Conservation (phyloP, 2,113 vertebrate genomes). For the Pangasianodon hypophthalmus region DNA sequence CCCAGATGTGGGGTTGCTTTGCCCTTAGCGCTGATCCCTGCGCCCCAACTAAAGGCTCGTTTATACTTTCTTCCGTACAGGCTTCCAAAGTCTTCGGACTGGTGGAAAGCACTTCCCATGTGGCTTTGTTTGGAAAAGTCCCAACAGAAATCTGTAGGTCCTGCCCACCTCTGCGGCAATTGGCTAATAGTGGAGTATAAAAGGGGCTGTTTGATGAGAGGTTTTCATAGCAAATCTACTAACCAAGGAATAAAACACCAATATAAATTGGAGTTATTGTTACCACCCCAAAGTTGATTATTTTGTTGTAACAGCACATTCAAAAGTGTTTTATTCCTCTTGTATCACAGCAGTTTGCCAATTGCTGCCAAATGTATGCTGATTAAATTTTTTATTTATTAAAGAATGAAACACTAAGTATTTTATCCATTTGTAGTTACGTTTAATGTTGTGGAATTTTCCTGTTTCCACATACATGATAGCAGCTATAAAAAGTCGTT, state of each 20-base stretch:
- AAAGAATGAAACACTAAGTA: not conserved
- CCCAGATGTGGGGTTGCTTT: slow-evolving; percentile 8
- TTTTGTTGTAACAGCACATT: not conserved
- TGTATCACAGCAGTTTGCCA: not conserved
- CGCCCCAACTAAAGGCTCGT: not conserved
- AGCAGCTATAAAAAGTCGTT: too few species aligned
- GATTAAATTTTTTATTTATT: not conserved
- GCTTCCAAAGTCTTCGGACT: not conserved
- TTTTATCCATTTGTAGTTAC: not conserved
- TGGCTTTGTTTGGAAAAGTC: not conserved
- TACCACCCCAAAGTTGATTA: not conserved
- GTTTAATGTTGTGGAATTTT: not conserved
- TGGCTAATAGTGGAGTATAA: not conserved
- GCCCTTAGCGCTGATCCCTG: not conserved
- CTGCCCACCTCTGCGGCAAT: not conserved
- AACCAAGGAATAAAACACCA: not conserved
- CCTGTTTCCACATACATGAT: not conserved
- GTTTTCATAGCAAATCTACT: not conserved
- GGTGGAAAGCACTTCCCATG: not conserved
- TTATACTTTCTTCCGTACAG: not conserved
- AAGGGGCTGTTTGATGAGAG: not conserved
- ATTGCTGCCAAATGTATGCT: not conserved
- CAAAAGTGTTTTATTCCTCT: not conserved
- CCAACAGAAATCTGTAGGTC: not conserved
- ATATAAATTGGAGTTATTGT: not conserved